Evolutionary conservation across 1,140 invertebrate genomes (phyloP).

Genomic region (Bombus balteatus): DNA sequence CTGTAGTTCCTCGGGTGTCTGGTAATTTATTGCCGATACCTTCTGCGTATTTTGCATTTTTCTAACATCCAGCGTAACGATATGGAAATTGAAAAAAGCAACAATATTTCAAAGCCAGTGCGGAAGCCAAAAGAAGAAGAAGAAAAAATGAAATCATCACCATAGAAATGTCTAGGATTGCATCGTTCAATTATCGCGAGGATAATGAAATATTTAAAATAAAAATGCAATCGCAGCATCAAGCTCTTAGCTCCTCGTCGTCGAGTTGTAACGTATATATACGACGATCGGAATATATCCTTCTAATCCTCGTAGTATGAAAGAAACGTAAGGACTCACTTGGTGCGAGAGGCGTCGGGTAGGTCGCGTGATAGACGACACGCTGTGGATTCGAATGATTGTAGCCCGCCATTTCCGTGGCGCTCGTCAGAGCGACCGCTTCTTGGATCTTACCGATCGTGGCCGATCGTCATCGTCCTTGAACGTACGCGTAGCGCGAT

Average conservation of each 20-base stretch:
- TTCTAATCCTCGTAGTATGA: not conserved
- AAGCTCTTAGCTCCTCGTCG: not conserved
- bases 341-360: slow-evolving; percentile 81
- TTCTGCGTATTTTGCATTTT: slow-evolving; percentile 5
- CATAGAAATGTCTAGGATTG: not conserved
- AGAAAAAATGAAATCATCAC: too few relatives aligned
- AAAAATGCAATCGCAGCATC: not conserved
- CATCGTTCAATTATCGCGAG: not conserved
- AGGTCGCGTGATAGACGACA: slow-evolving; percentile 78
- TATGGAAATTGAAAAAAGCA: not conserved
- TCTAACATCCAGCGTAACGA: too few relatives aligned
- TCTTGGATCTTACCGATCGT: slow-evolving; percentile 69
- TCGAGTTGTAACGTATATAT: not conserved
- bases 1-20: slow-evolving; percentile 14
- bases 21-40: slow-evolving; percentile 53
- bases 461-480: slow-evolving; percentile 68
- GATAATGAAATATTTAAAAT: not conserved
- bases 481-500: slow-evolving; percentile 54
- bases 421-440: slow-evolving; percentile 61
- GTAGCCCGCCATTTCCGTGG: slow-evolving; percentile 79
- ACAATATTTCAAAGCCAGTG: not conserved
- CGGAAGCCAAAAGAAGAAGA: not conserved
- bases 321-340: slow-evolving; percentile 75
- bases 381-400: slow-evolving; percentile 72
- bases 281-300: not conserved